Conservation (phyloP, 64 coral and sea anemone genomes). For the Hydrozoanthus tunicans region DNA sequence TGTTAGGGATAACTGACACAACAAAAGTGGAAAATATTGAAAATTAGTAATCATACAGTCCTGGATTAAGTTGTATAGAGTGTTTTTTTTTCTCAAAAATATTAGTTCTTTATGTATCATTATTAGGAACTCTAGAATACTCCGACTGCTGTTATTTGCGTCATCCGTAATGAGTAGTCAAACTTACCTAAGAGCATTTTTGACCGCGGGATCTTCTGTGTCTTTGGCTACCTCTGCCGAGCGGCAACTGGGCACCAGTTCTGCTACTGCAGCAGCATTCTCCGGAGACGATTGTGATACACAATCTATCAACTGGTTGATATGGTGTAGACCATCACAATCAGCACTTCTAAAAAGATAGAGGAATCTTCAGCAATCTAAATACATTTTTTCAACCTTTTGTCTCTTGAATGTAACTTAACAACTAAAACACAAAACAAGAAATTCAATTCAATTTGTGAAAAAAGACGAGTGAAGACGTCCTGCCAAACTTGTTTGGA, state of each 20-base stretch:
- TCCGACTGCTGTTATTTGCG: no score
- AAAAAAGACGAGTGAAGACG: no score
- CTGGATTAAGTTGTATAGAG: no score
- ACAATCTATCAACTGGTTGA: conserved; percentile 72
- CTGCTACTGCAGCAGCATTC: conserved; percentile 65
- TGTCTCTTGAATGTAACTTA: not conserved
- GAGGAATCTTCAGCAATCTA: not conserved
- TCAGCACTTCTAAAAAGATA: conserved; percentile 2
- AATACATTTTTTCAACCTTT: not conserved
- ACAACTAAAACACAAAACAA: no score
- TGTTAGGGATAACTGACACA: no score
- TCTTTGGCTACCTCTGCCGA: conserved; percentile 35
- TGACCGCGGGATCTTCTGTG: conserved; percentile 52
- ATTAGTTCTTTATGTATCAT: no score
- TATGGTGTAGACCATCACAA: conserved; percentile 47
- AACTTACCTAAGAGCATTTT: conserved; percentile 60
- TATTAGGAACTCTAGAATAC: no score
- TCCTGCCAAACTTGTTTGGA: no score
- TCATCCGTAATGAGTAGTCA: not conserved
- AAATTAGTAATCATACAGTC: no score
- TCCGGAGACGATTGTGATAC: conserved; percentile 42
- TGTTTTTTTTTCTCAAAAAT: no score
- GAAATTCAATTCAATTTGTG: no score
- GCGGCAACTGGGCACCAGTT: conserved; percentile 21
- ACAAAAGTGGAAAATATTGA: no score